Evolutionary conservation across 1,140 invertebrate genomes (phyloP), one percentile per base, ranked within the genome.

Genomic region (Apocrypta bakeri): DNA sequence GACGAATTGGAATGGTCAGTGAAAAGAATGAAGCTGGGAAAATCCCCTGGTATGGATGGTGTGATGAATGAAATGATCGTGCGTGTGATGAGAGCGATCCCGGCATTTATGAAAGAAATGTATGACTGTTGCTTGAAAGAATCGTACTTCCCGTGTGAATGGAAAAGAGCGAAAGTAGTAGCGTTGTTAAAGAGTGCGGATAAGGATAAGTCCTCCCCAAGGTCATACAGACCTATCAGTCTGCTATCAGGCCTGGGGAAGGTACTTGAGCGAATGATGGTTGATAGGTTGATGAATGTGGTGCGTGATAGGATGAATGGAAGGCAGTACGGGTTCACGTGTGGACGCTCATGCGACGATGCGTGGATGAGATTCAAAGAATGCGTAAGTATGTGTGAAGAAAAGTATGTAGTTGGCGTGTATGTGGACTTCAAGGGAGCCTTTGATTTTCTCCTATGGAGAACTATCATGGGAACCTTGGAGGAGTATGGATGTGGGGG

Each of bases 391-490:
- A 21, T 8, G 9, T 61, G 25, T 33, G 75, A 66, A 11, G 9
- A 12, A 3, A 87, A 84, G 25, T 88, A 89, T 74, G 84, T 88
- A 0, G 75, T 87, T 21, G 81, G 75, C 0, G 76, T 90, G 0
- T 83, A 88, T 33, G 40, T 92, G 1, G 91, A 92, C 77, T 90
- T 92, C 29, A 86, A 86, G 12, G 90, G 91, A 1, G 91, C 91
- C 1, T 92, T 91, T 79, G 87, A 90, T 40, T 87, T 85, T 27
- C 80, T 86, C 0, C 85, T 86, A 82, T 91, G 89, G 88, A 75
- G 82, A 0, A 87, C 86, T 73, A 86, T 90, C 0, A 64, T 90
- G 21, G 31, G 81, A 0, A 86, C 87, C 9, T 27, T 87, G 12
- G 63, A 48, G n/a, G 66, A 79, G 11, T 56, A 63, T 24, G 37